These are phyloP conservation scores for Cavia aperea DNA, from an alignment of 2,113 vertebrate genomes.

Conservation along the genomic window DNA sequence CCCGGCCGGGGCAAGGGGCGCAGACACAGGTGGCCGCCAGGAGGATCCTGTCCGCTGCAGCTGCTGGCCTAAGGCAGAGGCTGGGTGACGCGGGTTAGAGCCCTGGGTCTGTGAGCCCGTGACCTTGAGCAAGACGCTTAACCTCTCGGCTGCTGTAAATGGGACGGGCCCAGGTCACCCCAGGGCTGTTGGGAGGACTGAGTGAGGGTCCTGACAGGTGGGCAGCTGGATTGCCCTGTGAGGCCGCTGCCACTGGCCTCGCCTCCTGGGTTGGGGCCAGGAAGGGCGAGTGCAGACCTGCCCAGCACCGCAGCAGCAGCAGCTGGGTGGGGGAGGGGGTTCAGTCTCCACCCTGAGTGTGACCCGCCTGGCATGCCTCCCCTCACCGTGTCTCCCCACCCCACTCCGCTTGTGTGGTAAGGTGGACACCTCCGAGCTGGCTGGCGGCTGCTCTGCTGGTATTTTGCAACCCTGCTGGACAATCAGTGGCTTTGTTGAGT, in stretches of 20 bases:
- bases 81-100: accelerated
- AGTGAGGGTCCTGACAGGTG: not conserved
- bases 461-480: not conserved
- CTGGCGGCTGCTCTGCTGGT: not conserved
- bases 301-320: not conserved
- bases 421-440: not conserved
- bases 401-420: accelerated
- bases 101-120: not conserved
- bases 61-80: not conserved
- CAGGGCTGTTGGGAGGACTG: not conserved
- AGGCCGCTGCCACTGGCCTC: accelerated
- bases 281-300: not conserved
- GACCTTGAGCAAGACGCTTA: not conserved
- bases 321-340: no score
- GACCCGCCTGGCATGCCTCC: not conserved
- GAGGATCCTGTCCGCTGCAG: accelerated
- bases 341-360: not conserved
- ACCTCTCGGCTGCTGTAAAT: not conserved
- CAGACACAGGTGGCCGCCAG: not conserved
- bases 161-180: not conserved
- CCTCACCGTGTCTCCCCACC: not conserved
- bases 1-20: not conserved
- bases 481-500: not conserved
- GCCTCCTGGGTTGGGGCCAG: not conserved
- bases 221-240: not conserved